A percentile compares a stretch with the other conserved stretches of the same genome.
These are phyloP conservation scores for Andrena camellia DNA, from an alignment of 2,888 invertebrate genomes.

Conservation along the genomic window DNA sequence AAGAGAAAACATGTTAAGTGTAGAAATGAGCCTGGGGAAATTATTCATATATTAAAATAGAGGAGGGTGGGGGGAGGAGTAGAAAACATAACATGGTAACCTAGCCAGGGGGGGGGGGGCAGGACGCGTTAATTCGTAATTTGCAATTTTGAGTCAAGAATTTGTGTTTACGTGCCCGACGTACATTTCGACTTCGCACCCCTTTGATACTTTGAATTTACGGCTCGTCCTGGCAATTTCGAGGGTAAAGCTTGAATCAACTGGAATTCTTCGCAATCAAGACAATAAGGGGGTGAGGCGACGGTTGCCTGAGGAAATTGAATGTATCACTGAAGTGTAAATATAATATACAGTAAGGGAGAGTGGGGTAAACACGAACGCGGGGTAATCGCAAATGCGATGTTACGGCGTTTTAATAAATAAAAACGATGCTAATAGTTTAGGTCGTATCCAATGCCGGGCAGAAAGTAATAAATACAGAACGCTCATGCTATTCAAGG, in stretches of 20 bases:
- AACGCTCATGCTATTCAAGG: no score
- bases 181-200: neutral
- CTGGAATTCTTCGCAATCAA: constrained; percentile 9
- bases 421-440: no score
- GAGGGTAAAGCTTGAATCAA: neutral
- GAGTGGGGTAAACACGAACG: no score
- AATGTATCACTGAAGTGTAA: neutral
- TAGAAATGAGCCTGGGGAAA: constrained; percentile 24
- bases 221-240: neutral
- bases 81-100: neutral
- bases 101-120: neutral
- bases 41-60: constrained; percentile 43
- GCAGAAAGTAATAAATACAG: no score
- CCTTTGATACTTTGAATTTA: neutral
- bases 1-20: constrained; percentile 38
- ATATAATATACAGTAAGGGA: neutral
- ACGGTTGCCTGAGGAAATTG: neutral
- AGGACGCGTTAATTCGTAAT: constrained; percentile 22
- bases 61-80: neutral
- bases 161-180: neutral
- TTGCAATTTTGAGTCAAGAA: constrained; percentile 36
- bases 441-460: no score
- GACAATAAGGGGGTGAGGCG: neutral
- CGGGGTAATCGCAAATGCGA: no score
- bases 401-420: no score